Evolutionary conservation across 2,797 vertebrate genomes (phyloP).

Genomic region (Apogon talboti): DNA sequence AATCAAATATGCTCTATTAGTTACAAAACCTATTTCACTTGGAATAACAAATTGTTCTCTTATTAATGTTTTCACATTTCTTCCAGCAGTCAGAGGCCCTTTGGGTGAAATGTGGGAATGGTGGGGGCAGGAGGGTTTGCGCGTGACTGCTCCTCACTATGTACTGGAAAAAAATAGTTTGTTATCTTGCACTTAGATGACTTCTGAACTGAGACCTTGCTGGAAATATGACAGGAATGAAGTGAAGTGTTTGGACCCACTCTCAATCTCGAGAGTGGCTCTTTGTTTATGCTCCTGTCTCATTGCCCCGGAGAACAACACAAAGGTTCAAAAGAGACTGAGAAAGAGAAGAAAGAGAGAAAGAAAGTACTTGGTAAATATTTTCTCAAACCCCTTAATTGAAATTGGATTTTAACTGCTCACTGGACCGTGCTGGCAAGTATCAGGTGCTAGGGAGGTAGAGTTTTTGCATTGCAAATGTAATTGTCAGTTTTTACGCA

Average conservation of each 20-base stretch:
- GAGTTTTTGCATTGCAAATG: constrained; percentile 83
- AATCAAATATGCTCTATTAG: constrained; percentile 7
- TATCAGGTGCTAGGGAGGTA: constrained; percentile 60
- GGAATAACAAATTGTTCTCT: constrained; percentile 28
- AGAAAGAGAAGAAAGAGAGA: constrained; percentile 23
- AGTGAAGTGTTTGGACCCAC: constrained; percentile 45
- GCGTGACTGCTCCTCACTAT: constrained; percentile 27
- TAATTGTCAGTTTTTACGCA: constrained; percentile 64
- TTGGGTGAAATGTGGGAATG: constrained; percentile 19
- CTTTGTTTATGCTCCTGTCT: constrained; percentile 62
- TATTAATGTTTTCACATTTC: constrained; percentile 21
- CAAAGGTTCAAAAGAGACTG: constrained; percentile 22
- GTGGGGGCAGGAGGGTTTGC: constrained; percentile 15
- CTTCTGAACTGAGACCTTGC: constrained; percentile 56
- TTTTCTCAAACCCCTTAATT: constrained; percentile 77
- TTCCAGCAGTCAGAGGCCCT: constrained; percentile 21
- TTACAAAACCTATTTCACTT: constrained; percentile 33
- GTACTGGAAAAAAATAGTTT: constrained; percentile 48
- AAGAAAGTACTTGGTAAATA: constrained; percentile 72
- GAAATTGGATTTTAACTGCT: constrained; percentile 82
- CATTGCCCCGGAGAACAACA: constrained; percentile 49
- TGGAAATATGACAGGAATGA: constrained; percentile 49
- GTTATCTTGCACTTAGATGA: constrained; percentile 48
- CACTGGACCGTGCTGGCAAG: constrained; percentile 59
- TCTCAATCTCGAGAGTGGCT: constrained; percentile 56